Percentiles rank a stretch among this genome's conserved stretches.
phyloP scores from a whole-genome alignment of 35 echinoderm and acorn worm genomes.

The Strongylocentrotus purpuratus region DNA sequence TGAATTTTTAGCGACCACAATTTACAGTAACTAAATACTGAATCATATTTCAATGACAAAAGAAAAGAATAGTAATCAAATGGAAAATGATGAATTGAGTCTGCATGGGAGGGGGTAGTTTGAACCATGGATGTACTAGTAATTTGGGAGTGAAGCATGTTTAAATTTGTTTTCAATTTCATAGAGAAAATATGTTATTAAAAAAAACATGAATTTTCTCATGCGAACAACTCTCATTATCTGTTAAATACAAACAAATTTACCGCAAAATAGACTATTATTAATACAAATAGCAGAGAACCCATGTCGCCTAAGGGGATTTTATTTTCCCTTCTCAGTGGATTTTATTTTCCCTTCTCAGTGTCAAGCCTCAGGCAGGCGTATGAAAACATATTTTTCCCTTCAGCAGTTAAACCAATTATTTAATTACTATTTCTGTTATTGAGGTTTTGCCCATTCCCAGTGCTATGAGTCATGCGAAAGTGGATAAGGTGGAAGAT shows the following conservation, averaged over 20 bases:
- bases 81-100: no score
- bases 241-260: background rate
- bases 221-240: no score
- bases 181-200: no score
- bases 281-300: background rate
- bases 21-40: no score
- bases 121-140: no score
- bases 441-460: background rate
- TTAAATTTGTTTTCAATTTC: no score
- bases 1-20: no score
- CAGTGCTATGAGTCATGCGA: background rate
- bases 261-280: background rate
- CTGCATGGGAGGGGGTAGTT: no score
- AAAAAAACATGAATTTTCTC: no score
- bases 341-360: background rate
- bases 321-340: background rate
- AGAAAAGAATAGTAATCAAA: no score
- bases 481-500: background rate
- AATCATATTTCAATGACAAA: no score
- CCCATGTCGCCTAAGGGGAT: background rate
- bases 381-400: slow-evolving; percentile 4
- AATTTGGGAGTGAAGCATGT: no score
- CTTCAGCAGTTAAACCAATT: background rate
- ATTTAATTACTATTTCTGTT: background rate
- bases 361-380: background rate